Evolutionary conservation across 2,113 vertebrate species (phyloP).

Genomic region (Sciurus niger): DNA sequence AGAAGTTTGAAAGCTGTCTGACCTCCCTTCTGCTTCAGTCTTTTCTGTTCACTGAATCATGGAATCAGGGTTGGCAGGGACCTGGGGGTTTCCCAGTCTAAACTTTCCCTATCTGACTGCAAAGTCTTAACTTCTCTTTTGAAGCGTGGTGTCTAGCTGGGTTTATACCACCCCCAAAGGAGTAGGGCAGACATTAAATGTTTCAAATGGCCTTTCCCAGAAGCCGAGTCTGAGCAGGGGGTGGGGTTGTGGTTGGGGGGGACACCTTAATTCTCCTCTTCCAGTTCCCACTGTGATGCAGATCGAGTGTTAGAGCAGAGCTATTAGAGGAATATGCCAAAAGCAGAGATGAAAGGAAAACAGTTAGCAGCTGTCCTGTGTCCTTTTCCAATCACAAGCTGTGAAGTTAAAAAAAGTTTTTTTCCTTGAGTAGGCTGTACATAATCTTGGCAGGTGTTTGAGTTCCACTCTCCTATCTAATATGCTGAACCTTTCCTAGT

Average conservation of each 20-base stretch:
- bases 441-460: conserved; percentile 78
- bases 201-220: conserved; percentile 62
- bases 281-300: conserved; percentile 19
- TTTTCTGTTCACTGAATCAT: conserved; percentile 71
- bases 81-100: background rate
- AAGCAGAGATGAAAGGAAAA: conserved; percentile 73
- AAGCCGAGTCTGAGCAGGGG: conserved; percentile 36
- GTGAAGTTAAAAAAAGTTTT: conserved; percentile 65
- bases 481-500: conserved; percentile 60
- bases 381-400: conserved; percentile 82
- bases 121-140: conserved; percentile 18
- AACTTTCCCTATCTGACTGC: background rate
- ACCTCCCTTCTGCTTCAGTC: background rate
- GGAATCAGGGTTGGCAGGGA: conserved; percentile 52
- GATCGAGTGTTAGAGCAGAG: conserved; percentile 31
- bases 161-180: conserved; percentile 5
- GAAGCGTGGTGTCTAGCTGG: conserved; percentile 59
- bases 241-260: background rate
- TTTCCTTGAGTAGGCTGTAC: conserved; percentile 73
- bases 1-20: conserved; percentile 52
- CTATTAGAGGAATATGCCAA: conserved; percentile 72
- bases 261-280: background rate
- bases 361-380: conserved; percentile 78
- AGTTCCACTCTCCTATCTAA: conserved; percentile 71
- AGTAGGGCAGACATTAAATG: background rate